Evolutionary conservation across 23 tunicate genomes (phyloP).

Genomic region (Trididemnum clinides): DNA sequence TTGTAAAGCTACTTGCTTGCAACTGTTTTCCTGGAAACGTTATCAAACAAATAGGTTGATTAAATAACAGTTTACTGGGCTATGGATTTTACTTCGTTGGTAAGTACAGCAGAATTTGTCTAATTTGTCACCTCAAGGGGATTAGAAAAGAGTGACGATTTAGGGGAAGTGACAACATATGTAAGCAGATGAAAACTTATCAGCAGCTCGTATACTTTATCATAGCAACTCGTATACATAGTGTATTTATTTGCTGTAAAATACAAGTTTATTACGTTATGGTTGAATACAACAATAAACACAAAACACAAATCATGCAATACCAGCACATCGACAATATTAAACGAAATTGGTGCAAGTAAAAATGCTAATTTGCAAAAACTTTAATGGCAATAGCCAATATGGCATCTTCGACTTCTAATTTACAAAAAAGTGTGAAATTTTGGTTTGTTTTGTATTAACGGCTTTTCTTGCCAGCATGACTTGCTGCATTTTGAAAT

Average conservation of each 20-base stretch:
- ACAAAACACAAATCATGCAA: not conserved
- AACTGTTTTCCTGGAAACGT: conserved; percentile 54
- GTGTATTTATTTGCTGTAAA: not conserved
- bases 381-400: not conserved
- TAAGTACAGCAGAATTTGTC: too few relatives aligned
- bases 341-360: not conserved
- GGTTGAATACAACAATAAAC: not conserved
- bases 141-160: not conserved
- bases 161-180: not conserved
- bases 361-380: too few relatives aligned
- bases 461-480: not conserved
- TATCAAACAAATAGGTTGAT: not conserved
- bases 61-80: not conserved
- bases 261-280: not conserved
- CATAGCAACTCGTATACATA: not conserved
- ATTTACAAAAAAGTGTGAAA: not conserved
- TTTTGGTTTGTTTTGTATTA: not conserved
- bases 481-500: not conserved
- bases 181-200: not conserved
- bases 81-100: too few relatives aligned
- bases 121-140: too few relatives aligned
- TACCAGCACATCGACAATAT: not conserved
- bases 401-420: not conserved
- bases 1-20: conserved; percentile 63
- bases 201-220: not conserved